Conservation (phyloP, 23 tunicate genomes). For the Aplidium turbinatum region DNA sequence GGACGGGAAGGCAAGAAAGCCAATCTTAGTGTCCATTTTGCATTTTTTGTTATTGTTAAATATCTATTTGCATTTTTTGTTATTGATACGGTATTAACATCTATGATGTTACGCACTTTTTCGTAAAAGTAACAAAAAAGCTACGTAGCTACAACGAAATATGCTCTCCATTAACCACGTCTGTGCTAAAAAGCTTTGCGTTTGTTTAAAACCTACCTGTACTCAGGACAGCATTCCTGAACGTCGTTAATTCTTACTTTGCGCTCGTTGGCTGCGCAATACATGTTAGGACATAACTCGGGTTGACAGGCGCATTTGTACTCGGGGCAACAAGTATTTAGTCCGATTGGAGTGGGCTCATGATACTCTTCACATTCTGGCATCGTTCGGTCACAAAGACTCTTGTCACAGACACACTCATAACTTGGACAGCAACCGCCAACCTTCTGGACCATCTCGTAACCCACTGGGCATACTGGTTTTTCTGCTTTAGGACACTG, state of each 20-base stretch:
- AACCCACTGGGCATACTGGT: constrained; percentile 67
- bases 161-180: background rate
- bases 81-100: background rate
- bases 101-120: background rate
- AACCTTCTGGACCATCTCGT: constrained; percentile 82
- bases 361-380: constrained; percentile 72
- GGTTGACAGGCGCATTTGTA: constrained; percentile 77
- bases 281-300: constrained; percentile 64
- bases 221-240: constrained; percentile 78
- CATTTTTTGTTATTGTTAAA: too few relatives aligned
- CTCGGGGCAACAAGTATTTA: constrained; percentile 78
- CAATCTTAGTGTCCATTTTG: too few relatives aligned
- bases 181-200: background rate
- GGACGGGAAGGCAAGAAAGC: too few relatives aligned
- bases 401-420: constrained; percentile 85
- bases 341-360: constrained; percentile 36
- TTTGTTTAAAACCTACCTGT: constrained; percentile 53
- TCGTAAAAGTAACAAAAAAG: background rate
- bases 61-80: background rate
- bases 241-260: constrained; percentile 50
- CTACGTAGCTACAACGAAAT: too few relatives aligned
- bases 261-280: constrained; percentile 63
- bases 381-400: constrained; percentile 31
- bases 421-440: constrained; percentile 87
- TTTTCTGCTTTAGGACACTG: constrained; percentile 50